A percentile compares a stretch with the other conserved stretches of the same genome.
Evolutionary conservation across 2,113 vertebrate genomes (phyloP).

Genomic region (Myotis brandtii): DNA sequence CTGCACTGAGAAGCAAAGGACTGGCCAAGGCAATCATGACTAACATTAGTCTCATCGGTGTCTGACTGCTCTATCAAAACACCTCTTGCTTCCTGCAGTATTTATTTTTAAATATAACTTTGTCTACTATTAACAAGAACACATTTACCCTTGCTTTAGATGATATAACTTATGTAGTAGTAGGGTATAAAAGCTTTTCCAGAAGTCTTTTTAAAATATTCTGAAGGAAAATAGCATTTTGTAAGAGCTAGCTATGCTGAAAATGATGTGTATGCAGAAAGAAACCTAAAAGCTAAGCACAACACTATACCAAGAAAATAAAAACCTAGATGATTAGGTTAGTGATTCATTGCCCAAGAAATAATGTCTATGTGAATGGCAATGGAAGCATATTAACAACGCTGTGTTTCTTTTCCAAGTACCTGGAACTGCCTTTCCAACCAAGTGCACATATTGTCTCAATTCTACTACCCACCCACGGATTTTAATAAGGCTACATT

Average conservation of each 20-base stretch:
- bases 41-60: not conserved
- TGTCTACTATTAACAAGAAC: not conserved
- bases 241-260: not conserved
- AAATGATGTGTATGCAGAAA: slow-evolving; percentile 4
- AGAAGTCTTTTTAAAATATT: not conserved
- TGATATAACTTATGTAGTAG: not conserved
- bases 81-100: not conserved
- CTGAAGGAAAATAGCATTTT: slow-evolving; percentile 43
- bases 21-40: not conserved
- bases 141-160: slow-evolving; percentile 10
- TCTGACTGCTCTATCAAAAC: not conserved
- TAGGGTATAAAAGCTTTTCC: not conserved
- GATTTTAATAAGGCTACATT: slow-evolving; percentile 22
- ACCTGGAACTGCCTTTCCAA: slow-evolving; percentile 19
- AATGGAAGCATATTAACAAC: slow-evolving; percentile 32
- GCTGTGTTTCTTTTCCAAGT: slow-evolving; percentile 35
- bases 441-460: not conserved
- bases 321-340: slow-evolving; percentile 36
- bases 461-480: not conserved
- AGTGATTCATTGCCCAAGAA: slow-evolving; percentile 19
- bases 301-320: not conserved
- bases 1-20: not conserved
- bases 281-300: slow-evolving; percentile 6
- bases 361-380: not conserved
- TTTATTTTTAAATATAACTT: not conserved